phyloP scores from a whole-genome alignment of 1,140 invertebrate genomes.

The Apolygus lucorum region DNA sequence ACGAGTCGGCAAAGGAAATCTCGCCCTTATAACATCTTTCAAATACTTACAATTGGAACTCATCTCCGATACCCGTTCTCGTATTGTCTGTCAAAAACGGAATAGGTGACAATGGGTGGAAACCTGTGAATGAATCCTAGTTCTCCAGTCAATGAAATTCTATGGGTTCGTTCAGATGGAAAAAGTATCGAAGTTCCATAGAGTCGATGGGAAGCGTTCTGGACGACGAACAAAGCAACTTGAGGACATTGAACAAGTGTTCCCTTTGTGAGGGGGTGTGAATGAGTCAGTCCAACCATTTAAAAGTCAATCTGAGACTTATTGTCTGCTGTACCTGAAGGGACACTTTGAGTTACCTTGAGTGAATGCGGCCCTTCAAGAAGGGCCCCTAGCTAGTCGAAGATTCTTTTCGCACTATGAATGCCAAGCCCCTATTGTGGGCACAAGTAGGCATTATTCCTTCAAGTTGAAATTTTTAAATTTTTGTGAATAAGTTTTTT shows the following conservation, averaged over 20 bases:
- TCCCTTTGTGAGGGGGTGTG: neutral
- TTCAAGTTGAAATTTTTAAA: no score
- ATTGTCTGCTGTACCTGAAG: neutral
- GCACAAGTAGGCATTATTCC: no score
- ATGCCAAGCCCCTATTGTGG: no score
- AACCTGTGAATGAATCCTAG: neutral
- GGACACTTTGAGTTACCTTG: neutral
- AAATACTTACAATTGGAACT: no score
- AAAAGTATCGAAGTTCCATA: neutral
- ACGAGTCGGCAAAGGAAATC: no score
- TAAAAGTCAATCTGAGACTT: conserved; percentile 6
- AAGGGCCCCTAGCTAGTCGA: no score
- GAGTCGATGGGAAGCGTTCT: neutral
- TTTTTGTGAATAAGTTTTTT: no score
- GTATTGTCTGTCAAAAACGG: neutral
- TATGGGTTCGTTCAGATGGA: neutral
- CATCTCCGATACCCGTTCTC: no score
- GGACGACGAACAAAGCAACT: neutral
- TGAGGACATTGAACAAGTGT: neutral
- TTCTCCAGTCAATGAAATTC: neutral
- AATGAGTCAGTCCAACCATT: neutral
- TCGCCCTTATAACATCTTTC: no score
- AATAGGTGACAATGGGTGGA: neutral
- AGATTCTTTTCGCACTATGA: no score
- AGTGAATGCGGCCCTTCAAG: no score